phyloP scores from a whole-genome alignment of 1,140 invertebrate genomes.

The Caenorhabditis brenneri region DNA sequence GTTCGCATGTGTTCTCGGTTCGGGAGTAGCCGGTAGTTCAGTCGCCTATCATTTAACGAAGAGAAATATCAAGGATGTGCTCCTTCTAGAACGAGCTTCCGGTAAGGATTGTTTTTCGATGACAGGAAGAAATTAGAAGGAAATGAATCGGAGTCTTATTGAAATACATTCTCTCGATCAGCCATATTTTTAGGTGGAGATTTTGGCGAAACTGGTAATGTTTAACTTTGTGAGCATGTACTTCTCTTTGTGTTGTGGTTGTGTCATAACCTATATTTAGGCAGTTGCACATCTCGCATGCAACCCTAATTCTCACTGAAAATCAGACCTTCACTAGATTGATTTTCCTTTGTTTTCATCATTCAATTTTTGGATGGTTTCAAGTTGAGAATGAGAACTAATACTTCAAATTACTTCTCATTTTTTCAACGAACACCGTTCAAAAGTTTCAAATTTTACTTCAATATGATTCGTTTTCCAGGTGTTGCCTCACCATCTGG shows the following conservation, averaged over 20 bases:
- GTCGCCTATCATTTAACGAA: slow-evolving; percentile 70
- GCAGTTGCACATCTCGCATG: too few relatives aligned
- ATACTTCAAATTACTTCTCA: too few relatives aligned
- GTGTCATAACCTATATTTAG: too few relatives aligned
- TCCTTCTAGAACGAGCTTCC: slow-evolving; percentile 62
- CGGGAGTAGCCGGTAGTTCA: slow-evolving; percentile 63
- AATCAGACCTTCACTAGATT: background rate
- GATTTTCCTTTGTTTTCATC: too few relatives aligned
- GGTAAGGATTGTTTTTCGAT: slow-evolving; percentile 52
- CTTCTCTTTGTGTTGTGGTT: background rate
- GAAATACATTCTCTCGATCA: too few relatives aligned
- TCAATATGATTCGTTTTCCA: background rate
- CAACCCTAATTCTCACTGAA: too few relatives aligned
- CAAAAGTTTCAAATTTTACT: too few relatives aligned
- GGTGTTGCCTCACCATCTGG: slow-evolving; percentile 43
- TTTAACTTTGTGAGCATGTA: background rate
- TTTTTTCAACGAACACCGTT: too few relatives aligned
- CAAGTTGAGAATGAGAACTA: too few relatives aligned
- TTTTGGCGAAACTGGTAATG: slow-evolving; percentile 6
- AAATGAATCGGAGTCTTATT: slow-evolving; percentile 58
- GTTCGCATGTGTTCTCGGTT: slow-evolving; percentile 65
- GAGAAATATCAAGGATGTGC: slow-evolving; percentile 63
- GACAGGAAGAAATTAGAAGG: background rate
- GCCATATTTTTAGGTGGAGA: background rate
- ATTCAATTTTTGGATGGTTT: too few relatives aligned